Evolutionary conservation across 1,140 invertebrate species (phyloP).

Genomic region (Oryzaephilus surinamensis): DNA sequence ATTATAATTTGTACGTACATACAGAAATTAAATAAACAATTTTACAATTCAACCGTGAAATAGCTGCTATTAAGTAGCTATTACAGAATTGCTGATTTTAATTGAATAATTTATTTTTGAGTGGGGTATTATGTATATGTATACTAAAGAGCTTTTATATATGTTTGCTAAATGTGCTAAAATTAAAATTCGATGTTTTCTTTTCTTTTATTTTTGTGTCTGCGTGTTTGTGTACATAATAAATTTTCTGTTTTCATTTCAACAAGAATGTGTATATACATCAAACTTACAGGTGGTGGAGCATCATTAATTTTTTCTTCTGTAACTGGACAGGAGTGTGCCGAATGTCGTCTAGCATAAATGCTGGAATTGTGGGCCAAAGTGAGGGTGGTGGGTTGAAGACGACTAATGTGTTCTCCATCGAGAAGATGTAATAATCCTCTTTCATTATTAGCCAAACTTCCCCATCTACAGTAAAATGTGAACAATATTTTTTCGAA

Average conservation of each 20-base stretch:
- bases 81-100: too few species aligned
- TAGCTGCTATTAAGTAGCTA: too few species aligned
- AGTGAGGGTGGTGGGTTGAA: constrained; percentile 21
- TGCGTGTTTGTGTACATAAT: neutral
- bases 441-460: constrained; percentile 18
- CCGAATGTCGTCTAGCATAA: constrained; percentile 31
- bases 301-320: constrained; percentile 18
- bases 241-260: neutral
- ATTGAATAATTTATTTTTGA: too few species aligned
- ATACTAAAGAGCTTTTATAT: too few species aligned
- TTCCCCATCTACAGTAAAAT: constrained; percentile 28
- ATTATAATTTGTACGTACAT: too few species aligned
- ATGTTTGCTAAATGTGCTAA: too few species aligned
- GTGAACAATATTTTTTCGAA: too few species aligned
- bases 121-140: too few species aligned
- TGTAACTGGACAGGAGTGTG: constrained; percentile 23
- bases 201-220: neutral
- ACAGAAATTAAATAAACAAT: too few species aligned
- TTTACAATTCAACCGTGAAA: too few species aligned
- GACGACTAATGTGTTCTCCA: constrained; percentile 12
- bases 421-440: constrained; percentile 20
- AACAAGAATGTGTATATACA: neutral
- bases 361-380: constrained; percentile 30
- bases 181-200: too few species aligned
- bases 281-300: constrained; percentile 16